Conservation (phyloP, 2,888 invertebrate genomes). For the Yponomeuta plumbellus region DNA sequence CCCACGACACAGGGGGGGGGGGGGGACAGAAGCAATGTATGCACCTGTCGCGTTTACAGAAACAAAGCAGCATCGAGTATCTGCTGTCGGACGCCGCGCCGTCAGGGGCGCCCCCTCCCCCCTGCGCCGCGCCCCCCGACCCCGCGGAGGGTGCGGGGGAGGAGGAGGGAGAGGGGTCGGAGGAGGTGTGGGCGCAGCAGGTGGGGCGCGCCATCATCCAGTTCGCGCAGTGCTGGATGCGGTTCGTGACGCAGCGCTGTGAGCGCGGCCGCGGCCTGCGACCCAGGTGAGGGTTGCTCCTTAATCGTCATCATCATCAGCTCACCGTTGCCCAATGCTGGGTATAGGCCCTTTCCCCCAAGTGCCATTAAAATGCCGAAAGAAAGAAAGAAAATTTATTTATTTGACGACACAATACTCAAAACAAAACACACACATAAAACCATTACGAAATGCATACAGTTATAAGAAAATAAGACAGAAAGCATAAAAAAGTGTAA, state of each 20-base stretch:
- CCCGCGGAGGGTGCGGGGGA: conserved; percentile 21
- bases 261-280: conserved; percentile 88
- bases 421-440: too few species aligned
- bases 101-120: conserved; percentile 19
- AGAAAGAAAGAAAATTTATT: too few species aligned
- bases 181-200: conserved; percentile 30
- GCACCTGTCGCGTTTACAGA: conserved; percentile 28
- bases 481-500: too few species aligned
- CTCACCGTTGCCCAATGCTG: too few species aligned
- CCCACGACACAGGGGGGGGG: too few species aligned
- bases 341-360: too few species aligned
- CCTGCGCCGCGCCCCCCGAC: conserved; percentile 9
- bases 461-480: too few species aligned
- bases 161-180: conserved; percentile 23
- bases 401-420: too few species aligned
- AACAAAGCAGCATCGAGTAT: conserved; percentile 39
- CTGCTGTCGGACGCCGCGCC: conserved; percentile 26
- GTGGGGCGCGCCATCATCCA: conserved; percentile 54
- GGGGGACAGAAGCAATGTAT: too few species aligned
- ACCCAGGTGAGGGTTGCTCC: conserved; percentile 65
- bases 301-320: too few species aligned
- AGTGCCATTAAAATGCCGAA: too few species aligned
- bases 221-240: conserved; percentile 88
- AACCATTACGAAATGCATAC: too few species aligned
- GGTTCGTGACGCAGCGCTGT: conserved; percentile 89